Evolutionary conservation across 2,888 invertebrate genomes (phyloP).

Genomic region (Nowickia ferox): DNA sequence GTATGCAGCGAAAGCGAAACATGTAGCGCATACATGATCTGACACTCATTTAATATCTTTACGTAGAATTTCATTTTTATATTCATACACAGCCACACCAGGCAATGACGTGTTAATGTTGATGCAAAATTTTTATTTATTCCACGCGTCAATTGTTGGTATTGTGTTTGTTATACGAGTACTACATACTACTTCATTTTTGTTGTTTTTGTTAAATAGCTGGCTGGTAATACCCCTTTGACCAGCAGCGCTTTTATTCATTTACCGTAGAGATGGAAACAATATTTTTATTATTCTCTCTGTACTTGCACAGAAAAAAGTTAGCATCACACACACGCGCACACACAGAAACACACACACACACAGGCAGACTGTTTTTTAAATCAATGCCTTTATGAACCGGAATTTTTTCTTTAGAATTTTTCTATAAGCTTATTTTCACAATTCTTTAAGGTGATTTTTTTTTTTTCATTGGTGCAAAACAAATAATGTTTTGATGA

Average conservation of each 20-base stretch:
- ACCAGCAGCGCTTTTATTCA: constrained; percentile 15
- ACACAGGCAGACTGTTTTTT: constrained; percentile 26
- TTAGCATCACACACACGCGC: not conserved
- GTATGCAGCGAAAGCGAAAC: not conserved
- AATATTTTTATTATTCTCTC: constrained; percentile 52
- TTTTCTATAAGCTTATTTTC: no score
- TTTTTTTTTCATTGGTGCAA: no score
- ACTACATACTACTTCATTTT: not conserved
- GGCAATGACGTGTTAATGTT: constrained; percentile 13
- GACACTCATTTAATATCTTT: no score
- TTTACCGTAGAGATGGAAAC: constrained; percentile 28
- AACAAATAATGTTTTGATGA: no score
- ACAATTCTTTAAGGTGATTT: no score
- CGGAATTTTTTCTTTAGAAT: no score
- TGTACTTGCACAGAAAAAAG: constrained; percentile 2
- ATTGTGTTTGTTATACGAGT: not conserved
- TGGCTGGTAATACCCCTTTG: constrained; percentile 38
- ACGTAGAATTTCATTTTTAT: not conserved
- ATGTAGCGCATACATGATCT: no score
- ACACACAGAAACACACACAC: not conserved
- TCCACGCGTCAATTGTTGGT: not conserved
- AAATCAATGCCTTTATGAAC: not conserved
- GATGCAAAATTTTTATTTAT: not conserved
- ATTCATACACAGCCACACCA: not conserved
- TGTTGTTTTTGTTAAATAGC: constrained; percentile 46